phyloP scores from a whole-genome alignment of 2,888 invertebrate species.

The Caenorhabditis zanzibari region DNA sequence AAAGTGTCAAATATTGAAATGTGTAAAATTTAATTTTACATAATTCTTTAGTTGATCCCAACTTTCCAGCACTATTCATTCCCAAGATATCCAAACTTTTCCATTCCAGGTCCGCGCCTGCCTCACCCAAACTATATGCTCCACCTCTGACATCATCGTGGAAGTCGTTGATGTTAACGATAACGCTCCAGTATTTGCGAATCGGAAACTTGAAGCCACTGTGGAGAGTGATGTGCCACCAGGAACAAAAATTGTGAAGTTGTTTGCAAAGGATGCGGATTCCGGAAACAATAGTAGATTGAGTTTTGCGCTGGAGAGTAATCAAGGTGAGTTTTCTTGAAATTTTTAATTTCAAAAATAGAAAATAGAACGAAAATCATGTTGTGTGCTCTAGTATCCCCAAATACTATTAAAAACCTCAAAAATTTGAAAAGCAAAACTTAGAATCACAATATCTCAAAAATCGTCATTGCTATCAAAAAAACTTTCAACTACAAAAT shows the following conservation, averaged over 20 bases:
- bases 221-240: slow-evolving; percentile 78
- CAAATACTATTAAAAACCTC: too few species aligned
- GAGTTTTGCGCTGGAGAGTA: slow-evolving; percentile 69
- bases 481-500: background rate
- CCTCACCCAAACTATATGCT: slow-evolving; percentile 66
- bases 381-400: too few species aligned
- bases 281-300: slow-evolving; percentile 73
- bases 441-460: background rate
- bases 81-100: background rate
- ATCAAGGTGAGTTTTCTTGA: slow-evolving; percentile 58
- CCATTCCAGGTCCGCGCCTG: slow-evolving; percentile 68
- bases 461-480: background rate
- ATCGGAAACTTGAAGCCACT: slow-evolving; percentile 68
- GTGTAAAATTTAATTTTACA: background rate
- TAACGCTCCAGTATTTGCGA: slow-evolving; percentile 76
- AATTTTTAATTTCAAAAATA: too few species aligned
- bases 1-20: background rate
- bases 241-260: slow-evolving; percentile 67
- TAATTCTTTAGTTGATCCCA: background rate
- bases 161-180: slow-evolving; percentile 79
- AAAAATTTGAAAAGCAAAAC: too few species aligned
- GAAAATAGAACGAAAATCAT: too few species aligned
- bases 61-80: background rate
- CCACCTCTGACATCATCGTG: slow-evolving; percentile 58
- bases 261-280: slow-evolving; percentile 76